Evolutionary conservation across 2,797 vertebrate species (phyloP), one percentile per base, ranked within the genome.

Genomic region (Melanotaenia parkinsoni): DNA sequence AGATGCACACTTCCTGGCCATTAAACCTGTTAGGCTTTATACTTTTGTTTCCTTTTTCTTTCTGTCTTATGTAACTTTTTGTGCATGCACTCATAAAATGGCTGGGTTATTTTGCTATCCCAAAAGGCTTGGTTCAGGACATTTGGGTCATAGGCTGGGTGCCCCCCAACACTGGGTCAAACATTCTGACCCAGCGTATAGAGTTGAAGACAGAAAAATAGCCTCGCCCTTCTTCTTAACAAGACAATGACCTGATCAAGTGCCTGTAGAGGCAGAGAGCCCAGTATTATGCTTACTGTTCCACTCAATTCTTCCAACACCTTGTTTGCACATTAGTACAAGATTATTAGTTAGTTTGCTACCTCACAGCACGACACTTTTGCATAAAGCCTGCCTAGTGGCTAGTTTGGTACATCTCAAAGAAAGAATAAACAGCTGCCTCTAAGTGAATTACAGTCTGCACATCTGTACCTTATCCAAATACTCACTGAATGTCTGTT

Each of bases 1-100:
- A 67, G 45, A 26, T 70, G 53, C 20, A 56, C 26, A 54, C 57
- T 61, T 78, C 62, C 38, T 50, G 12, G 58, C 67, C 3, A 24
- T 65, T 60, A 56, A 80, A 6, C 47, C 37, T 30, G 26, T 24
- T 24, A 47, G 30, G n/a, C 30, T 63, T 7, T 32, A 11, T 3
- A 14, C n/a, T 13, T 22, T 57, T 38, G 11, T 40, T 61, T 62
- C n/a, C n/a, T 4, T 2, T 35, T 28, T 47, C 11, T 8, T 26
- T n/a, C 32, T 28, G 10, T 10, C 1, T 28, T 58, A 26, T 47
- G 35, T 47, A 43, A 40, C 14, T 57, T 63, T 43, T 45, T 30
- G 3, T 33, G 5, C 20, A 5, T 30, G 24, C 35, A n/a, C 33
- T 11, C 7, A n/a, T n/a, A 9, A 47, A 20, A 20, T 12, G 6